A percentile compares a stretch with the other conserved stretches of the same genome.
These are phyloP conservation scores for Baryphthengus martii DNA, from an alignment of 2,113 vertebrate genomes.

Conservation along the genomic window DNA sequence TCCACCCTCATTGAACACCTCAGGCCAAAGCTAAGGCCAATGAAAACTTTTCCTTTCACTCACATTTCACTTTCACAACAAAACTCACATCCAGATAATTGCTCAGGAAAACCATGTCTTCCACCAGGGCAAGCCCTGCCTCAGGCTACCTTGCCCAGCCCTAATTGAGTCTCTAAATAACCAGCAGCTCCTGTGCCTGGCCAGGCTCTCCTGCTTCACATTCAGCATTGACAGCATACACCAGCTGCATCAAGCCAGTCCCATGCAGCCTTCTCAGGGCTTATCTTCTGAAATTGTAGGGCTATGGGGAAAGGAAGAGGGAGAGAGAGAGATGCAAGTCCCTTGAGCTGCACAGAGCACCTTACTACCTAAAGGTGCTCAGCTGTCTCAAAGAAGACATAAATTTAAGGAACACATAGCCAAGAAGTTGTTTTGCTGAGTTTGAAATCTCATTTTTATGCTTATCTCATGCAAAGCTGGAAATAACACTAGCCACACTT, in stretches of 20 bases:
- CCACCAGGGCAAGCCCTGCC: neutral
- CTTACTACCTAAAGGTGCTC: neutral
- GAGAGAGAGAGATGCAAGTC: neutral
- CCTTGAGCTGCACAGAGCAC: neutral
- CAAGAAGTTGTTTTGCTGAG: neutral
- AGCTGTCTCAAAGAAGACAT: neutral
- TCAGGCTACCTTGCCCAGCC: neutral
- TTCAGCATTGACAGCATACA: neutral
- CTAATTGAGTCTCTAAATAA: neutral
- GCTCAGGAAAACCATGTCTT: neutral
- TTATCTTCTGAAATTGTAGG: neutral
- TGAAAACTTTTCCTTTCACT: neutral
- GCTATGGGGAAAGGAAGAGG: neutral
- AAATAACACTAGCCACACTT: neutral
- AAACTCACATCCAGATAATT: neutral
- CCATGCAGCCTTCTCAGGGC: neutral
- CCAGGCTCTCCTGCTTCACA: neutral
- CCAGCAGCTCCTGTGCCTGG: neutral
- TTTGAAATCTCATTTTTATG: conserved; percentile 1
- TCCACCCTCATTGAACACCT: neutral
- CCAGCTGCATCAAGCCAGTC: neutral
- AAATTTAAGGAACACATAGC: neutral
- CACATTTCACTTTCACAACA: neutral
- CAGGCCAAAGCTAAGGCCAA: neutral
- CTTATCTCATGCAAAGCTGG: neutral